Evolutionary conservation across 2,888 invertebrate genomes (phyloP).

Genomic region (Automeris io): DNA sequence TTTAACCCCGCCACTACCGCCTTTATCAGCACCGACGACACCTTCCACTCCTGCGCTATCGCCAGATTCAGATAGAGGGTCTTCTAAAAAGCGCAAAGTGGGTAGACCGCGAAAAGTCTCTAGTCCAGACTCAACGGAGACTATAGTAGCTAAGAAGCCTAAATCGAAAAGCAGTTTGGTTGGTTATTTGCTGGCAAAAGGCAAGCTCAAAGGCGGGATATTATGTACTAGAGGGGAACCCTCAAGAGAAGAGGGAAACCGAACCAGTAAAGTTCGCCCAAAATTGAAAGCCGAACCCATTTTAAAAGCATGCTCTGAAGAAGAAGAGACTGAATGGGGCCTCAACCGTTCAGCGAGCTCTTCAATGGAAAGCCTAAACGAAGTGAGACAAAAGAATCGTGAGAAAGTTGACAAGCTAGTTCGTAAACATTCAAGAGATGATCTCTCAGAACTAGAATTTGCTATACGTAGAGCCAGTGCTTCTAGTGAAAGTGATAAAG

Average conservation of each 20-base stretch:
- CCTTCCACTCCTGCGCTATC: constrained; percentile 65
- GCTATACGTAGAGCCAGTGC: constrained; percentile 59
- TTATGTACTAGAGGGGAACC: constrained; percentile 73
- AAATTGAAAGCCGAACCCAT: constrained; percentile 85
- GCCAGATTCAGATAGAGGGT: constrained; percentile 67
- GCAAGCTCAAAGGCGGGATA: constrained; percentile 74
- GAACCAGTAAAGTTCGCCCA: constrained; percentile 81
- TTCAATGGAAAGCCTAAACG: constrained; percentile 72
- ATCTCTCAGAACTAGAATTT: constrained; percentile 60
- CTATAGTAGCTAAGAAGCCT: constrained; percentile 89
- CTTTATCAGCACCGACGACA: constrained; percentile 55
- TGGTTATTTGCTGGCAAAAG: constrained; percentile 81
- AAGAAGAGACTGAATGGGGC: constrained; percentile 66
- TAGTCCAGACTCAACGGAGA: constrained; percentile 82
- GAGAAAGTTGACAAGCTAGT: constrained; percentile 67
- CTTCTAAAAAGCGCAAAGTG: constrained; percentile 88
- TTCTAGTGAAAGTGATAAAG: constrained; percentile 68
- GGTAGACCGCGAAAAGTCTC: constrained; percentile 87
- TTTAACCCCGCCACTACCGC: constrained; percentile 76
- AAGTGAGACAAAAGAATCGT: constrained; percentile 67
- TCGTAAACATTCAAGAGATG: constrained; percentile 66
- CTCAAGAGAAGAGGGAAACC: constrained; percentile 61
- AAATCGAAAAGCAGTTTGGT: constrained; percentile 82
- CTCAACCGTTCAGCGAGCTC: constrained; percentile 71
- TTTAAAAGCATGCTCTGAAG: constrained; percentile 77